Percentiles rank a stretch among this genome's conserved stretches.
Evolutionary conservation across 2,888 invertebrate species (phyloP).

Genomic region (Trilocha varians): DNA sequence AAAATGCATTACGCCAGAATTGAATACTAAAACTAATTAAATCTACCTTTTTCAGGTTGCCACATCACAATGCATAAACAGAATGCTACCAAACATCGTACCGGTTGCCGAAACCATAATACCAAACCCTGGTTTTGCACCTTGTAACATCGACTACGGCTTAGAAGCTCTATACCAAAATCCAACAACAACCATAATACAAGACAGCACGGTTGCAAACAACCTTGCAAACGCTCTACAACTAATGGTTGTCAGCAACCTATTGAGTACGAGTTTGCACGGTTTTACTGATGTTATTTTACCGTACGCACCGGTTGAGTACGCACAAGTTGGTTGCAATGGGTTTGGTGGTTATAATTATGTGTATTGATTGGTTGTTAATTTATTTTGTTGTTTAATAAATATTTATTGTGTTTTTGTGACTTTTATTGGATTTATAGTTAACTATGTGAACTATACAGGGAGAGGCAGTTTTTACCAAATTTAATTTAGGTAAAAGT

Average conservation of each 20-base stretch:
- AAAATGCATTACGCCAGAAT: no score
- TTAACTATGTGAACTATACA: neutral
- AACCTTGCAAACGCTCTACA: conserved; percentile 54
- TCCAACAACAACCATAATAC: conserved; percentile 33
- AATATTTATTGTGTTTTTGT: conserved; percentile 2
- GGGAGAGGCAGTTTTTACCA: no score
- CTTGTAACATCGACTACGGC: conserved; percentile 17
- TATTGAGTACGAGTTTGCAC: conserved; percentile 44
- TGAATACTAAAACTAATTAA: neutral
- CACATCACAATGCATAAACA: conserved; percentile 33
- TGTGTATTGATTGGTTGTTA: conserved; percentile 18
- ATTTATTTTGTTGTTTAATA: conserved; percentile 6
- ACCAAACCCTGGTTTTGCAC: conserved; percentile 21
- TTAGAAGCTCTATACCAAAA: conserved; percentile 21
- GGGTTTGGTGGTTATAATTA: conserved; percentile 20
- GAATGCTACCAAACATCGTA: conserved; percentile 27
- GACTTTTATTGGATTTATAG: neutral
- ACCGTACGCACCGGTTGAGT: conserved; percentile 17
- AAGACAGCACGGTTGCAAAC: conserved; percentile 51
- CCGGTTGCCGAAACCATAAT: conserved; percentile 22
- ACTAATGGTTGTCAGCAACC: conserved; percentile 47
- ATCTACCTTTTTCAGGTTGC: conserved; percentile 26
- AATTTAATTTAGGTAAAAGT: no score
- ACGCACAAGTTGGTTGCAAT: conserved; percentile 8
- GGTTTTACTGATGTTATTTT: conserved; percentile 20